Evolutionary conservation across 1,140 invertebrate species (phyloP).

Genomic region (Drosophila neocordata): DNA sequence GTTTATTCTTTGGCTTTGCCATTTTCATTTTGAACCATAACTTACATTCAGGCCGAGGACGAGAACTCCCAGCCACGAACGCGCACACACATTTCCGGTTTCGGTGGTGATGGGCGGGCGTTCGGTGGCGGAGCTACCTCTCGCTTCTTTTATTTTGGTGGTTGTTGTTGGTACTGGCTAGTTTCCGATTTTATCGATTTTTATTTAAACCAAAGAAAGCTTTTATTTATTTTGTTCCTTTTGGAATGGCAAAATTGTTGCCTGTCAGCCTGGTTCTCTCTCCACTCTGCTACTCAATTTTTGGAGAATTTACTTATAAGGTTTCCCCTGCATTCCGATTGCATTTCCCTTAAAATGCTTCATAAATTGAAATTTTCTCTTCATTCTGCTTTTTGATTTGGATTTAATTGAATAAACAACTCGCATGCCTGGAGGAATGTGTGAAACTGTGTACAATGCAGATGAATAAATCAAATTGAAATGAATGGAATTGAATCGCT

Average conservation of each 20-base stretch:
- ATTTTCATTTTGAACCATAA: constrained; percentile 3
- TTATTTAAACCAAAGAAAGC: constrained; percentile 55
- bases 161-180: constrained; percentile 58
- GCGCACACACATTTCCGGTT: constrained; percentile 70
- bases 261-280: neutral
- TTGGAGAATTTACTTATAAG: too few relatives aligned
- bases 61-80: constrained; percentile 49
- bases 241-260: constrained; percentile 47
- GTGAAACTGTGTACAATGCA: too few relatives aligned
- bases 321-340: constrained; percentile 45
- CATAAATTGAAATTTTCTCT: constrained; percentile 42
- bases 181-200: constrained; percentile 81
- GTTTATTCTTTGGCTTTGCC: constrained; percentile 40
- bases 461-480: too few relatives aligned
- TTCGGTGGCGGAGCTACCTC: neutral
- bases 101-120: neutral
- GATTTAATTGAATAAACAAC: neutral
- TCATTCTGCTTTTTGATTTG: constrained; percentile 12
- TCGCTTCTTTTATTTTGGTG: constrained; percentile 15
- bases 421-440: too few relatives aligned
- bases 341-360: constrained; percentile 45
- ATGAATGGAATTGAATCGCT: too few relatives aligned
- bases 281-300: too few relatives aligned
- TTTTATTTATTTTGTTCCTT: constrained; percentile 21
- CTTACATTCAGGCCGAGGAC: constrained; percentile 37